Evolutionary conservation across 2,113 vertebrate genomes (phyloP).

Genomic region (Haemorhous mexicanus): DNA sequence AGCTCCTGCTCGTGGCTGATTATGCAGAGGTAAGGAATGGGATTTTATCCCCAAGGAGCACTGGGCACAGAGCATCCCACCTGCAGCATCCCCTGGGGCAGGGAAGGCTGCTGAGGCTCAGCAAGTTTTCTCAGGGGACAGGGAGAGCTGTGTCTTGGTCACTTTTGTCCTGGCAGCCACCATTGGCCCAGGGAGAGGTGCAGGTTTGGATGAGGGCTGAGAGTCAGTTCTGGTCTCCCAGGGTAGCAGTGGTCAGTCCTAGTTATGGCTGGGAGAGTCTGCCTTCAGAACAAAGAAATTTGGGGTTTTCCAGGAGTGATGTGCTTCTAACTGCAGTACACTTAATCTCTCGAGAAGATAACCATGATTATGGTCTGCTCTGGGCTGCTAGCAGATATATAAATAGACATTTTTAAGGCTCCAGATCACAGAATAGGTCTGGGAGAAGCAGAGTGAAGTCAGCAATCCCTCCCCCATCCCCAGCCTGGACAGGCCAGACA

Average conservation of each 20-base stretch:
- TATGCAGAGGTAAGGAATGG: constrained; percentile 85
- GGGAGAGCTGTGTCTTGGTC: neutral
- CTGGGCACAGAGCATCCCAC: neutral
- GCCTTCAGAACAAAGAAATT: neutral
- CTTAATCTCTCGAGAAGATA: constrained; percentile 11
- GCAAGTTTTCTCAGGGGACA: neutral
- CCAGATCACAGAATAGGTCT: neutral
- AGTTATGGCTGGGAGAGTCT: neutral
- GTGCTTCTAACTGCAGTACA: neutral
- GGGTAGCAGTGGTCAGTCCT: neutral
- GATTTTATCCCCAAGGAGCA: neutral
- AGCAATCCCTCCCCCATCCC: neutral
- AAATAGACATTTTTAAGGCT: constrained; percentile 6
- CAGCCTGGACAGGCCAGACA: neutral
- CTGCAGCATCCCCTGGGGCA: neutral
- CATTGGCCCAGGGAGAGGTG: neutral
- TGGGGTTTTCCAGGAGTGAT: neutral
- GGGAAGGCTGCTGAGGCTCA: neutral
- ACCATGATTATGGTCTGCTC: neutral
- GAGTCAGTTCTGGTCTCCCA: neutral
- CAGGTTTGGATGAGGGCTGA: neutral
- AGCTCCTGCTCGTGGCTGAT: constrained; percentile 93
- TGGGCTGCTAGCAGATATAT: neutral
- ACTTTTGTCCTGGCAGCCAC: neutral
- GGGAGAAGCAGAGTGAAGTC: neutral